Base-by-base conservation (phyloP, 1,140 invertebrate species). In the Anastatus disparis region DNA sequence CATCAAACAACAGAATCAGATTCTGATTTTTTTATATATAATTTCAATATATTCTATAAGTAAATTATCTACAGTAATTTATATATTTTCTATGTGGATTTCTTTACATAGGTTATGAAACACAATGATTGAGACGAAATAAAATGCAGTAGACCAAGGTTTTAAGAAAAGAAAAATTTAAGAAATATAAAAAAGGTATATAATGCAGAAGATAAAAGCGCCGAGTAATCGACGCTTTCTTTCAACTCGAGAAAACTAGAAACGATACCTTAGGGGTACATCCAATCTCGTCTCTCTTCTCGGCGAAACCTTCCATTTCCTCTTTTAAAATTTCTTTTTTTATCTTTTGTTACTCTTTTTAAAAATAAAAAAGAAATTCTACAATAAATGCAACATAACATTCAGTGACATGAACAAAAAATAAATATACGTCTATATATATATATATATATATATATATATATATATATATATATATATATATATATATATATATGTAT, bases 271-370 rank as follows among this genome's bases (percentile, higher is more conserved):
- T 61, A 27, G 65, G n/a, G 70, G 63, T 71, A 69, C 74, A 75
- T 79, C 75, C 75, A 78, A 78, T 77, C 67, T 73, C 68, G 75
- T n/a, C n/a, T n/a, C 78, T 79, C 20, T 59, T 53, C 48, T 73
- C 77, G 75, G 78, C 79, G 75, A 77, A 81, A 77, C 76, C 71
- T 74, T 77, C 76, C 73, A 77, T 80, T 79, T 78, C n/a, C 66
- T 38, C 53, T n/a, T 31, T n/a, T 7, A 1, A 46, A 31, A 38
- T 46, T 56, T 58, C 44, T 66, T 38, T 68, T 44, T 46, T 68
- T 48, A 44, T 31, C 40, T 46, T 76, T 72, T 46, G 38, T 50
- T 74, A 53, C 53, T 68, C 62, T 35, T 35, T 35, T 35, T 35
- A n/a, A n/a, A n/a, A n/a, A n/a, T n/a, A n/a, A n/a, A n/a, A n/a